A percentile compares a stretch with the other conserved stretches of the same genome.
Evolutionary conservation across 2,888 invertebrate species (phyloP).

Genomic region (Poecilus cupreus): DNA sequence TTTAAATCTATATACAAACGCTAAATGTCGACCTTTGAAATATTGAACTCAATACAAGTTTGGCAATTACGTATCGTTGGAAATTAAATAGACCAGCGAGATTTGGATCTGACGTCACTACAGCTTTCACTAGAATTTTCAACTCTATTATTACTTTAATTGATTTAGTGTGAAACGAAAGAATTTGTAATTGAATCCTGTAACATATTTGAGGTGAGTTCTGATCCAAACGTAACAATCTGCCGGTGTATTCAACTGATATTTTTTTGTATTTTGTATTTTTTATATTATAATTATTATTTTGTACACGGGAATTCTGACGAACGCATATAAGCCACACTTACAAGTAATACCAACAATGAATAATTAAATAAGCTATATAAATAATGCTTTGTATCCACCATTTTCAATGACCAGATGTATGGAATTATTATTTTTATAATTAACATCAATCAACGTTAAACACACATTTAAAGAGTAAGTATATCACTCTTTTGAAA

Average conservation of each 20-base stretch:
- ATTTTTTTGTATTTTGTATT: constrained; percentile 5
- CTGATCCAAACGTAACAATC: constrained; percentile 35
- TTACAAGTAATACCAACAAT: constrained; percentile 60
- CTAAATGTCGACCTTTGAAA: constrained; percentile 46
- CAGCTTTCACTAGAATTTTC: constrained; percentile 28
- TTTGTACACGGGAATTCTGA: constrained; percentile 58
- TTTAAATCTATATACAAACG: constrained; percentile 50
- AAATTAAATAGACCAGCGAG: constrained; percentile 41
- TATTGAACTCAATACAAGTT: constrained; percentile 53
- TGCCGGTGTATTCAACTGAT: constrained; percentile 28
- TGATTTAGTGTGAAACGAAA: not conserved
- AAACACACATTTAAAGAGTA: constrained; percentile 59
- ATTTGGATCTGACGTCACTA: constrained; percentile 18
- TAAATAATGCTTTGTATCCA: constrained; percentile 62
- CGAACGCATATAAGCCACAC: constrained; percentile 56
- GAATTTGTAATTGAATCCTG: constrained; percentile 4
- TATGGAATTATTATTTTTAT: constrained; percentile 58
- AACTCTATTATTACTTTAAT: not conserved
- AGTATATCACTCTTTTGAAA: constrained; percentile 58
- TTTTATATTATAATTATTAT: constrained; percentile 19
- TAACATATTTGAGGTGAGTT: constrained; percentile 8
- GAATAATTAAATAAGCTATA: constrained; percentile 63
- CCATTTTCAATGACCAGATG: constrained; percentile 59
- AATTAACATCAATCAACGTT: constrained; percentile 57
- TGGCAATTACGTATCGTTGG: constrained; percentile 57